phyloP scores from a whole-genome alignment of 2,888 invertebrate genomes.

The Uloborus plumipes region DNA sequence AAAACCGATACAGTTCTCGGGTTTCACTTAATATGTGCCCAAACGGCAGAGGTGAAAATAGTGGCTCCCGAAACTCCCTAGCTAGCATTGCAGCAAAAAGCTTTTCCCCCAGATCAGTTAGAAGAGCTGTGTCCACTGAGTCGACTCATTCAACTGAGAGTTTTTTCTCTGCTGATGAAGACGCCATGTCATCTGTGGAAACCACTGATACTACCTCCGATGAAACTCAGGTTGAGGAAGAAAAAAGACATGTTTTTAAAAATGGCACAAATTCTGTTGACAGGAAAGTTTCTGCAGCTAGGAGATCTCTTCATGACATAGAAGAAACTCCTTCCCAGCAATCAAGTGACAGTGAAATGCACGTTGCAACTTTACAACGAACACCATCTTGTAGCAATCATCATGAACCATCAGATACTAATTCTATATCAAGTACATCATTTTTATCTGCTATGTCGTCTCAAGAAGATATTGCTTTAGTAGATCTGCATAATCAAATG shows the following conservation, averaged over 20 bases:
- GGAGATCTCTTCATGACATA: constrained; percentile 65
- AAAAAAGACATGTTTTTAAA: constrained; percentile 56
- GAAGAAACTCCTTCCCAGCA: constrained; percentile 65
- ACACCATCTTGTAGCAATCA: constrained; percentile 61
- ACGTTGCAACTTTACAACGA: constrained; percentile 53
- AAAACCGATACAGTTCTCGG: constrained; percentile 56
- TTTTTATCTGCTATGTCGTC: constrained; percentile 89
- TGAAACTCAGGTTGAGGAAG: constrained; percentile 40
- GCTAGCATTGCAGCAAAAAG: constrained; percentile 70
- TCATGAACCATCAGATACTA: constrained; percentile 66
- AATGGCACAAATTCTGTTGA: constrained; percentile 58
- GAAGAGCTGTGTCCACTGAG: constrained; percentile 85
- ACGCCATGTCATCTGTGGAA: constrained; percentile 70
- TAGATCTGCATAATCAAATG: constrained; percentile 94
- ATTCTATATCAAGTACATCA: constrained; percentile 70
- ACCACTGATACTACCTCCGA: constrained; percentile 42
- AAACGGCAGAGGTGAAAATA: constrained; percentile 39
- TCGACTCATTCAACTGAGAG: constrained; percentile 87
- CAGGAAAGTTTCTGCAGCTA: constrained; percentile 55
- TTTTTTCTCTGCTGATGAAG: constrained; percentile 94
- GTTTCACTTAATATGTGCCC: constrained; percentile 50
- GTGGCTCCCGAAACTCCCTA: constrained; percentile 74
- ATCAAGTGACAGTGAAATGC: constrained; percentile 64
- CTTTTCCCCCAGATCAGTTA: constrained; percentile 72
- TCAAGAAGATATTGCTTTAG: constrained; percentile 83